These are phyloP conservation scores for Scomber japonicus DNA, from an alignment of 2,113 vertebrate species.

Conservation along the genomic window DNA sequence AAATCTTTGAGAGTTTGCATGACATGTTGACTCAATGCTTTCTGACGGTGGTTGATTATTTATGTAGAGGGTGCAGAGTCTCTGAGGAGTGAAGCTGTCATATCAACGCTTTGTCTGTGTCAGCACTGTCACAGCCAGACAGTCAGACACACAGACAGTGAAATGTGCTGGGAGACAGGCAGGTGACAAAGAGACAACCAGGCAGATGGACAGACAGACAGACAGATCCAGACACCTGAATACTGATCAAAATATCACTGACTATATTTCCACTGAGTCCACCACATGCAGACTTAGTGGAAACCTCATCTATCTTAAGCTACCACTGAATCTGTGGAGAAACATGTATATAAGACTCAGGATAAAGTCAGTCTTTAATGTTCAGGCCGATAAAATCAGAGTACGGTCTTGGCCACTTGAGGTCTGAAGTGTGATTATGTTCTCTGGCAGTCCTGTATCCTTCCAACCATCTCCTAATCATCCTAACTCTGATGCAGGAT, in stretches of 20 bases:
- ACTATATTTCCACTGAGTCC: neutral
- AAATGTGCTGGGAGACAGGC: conserved; percentile 10
- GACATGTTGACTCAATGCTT: conserved; percentile 24
- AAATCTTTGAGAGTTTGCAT: neutral
- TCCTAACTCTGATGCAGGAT: conserved; percentile 17
- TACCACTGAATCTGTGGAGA: neutral
- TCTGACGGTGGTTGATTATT: conserved; percentile 56
- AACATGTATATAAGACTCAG: conserved; percentile 24
- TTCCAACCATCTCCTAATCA: conserved; percentile 41
- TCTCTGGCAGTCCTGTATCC: conserved; percentile 16
- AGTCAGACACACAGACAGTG: conserved; percentile 21
- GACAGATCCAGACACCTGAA: conserved; percentile 3
- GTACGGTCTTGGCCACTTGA: conserved; percentile 14
- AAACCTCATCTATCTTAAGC: conserved; percentile 26
- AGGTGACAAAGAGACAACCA: conserved; percentile 21
- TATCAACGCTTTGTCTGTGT: conserved; percentile 43
- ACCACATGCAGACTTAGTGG: neutral
- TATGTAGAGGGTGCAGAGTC: conserved; percentile 50
- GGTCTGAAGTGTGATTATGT: conserved; percentile 43
- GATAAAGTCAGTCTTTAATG: neutral
- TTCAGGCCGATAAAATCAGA: conserved; percentile 29
- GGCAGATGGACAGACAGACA: conserved; percentile 10
- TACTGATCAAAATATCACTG: neutral
- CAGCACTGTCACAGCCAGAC: conserved; percentile 36
- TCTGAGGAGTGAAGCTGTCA: conserved; percentile 51